phyloP scores from a whole-genome alignment of 2,113 vertebrate species.

The Plecotus auritus region DNA sequence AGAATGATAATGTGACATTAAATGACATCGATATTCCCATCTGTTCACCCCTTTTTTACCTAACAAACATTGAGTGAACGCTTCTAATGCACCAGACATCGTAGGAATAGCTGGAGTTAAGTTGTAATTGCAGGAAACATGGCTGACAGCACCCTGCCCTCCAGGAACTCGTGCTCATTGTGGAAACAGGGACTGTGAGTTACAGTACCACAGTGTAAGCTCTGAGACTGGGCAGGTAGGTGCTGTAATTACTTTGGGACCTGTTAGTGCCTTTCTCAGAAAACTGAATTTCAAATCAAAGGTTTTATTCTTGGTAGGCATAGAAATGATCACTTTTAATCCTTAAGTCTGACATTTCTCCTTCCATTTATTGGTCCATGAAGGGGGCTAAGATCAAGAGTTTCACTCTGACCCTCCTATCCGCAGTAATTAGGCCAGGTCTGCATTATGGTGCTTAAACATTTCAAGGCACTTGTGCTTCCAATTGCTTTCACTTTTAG shows the following conservation, averaged over 20 bases:
- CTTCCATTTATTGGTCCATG: neutral
- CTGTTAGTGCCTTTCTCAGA: neutral
- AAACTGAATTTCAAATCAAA: neutral
- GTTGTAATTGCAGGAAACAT: fast-evolving
- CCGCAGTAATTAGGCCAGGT: neutral
- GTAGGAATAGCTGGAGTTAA: neutral
- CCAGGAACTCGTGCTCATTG: too few relatives aligned
- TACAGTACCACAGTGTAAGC: fast-evolving
- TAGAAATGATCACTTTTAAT: neutral
- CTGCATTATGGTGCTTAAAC: neutral
- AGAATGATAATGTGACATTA: neutral
- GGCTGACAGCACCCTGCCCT: neutral
- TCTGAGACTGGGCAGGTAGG: neutral
- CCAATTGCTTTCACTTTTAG: conserved; percentile 21
- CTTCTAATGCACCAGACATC: too few relatives aligned
- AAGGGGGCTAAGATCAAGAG: neutral
- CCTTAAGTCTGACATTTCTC: neutral
- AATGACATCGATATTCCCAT: neutral
- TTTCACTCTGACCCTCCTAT: neutral
- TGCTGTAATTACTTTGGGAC: neutral
- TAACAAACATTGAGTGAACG: neutral
- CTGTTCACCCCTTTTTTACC: neutral
- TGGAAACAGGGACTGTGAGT: neutral
- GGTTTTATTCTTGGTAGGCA: neutral
- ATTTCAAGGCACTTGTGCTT: conserved; percentile 44